Evolutionary conservation across 2,113 vertebrate genomes (phyloP), one percentile per base, ranked within the genome.

Genomic region (Sinocyclocheilus maitianheensis): DNA sequence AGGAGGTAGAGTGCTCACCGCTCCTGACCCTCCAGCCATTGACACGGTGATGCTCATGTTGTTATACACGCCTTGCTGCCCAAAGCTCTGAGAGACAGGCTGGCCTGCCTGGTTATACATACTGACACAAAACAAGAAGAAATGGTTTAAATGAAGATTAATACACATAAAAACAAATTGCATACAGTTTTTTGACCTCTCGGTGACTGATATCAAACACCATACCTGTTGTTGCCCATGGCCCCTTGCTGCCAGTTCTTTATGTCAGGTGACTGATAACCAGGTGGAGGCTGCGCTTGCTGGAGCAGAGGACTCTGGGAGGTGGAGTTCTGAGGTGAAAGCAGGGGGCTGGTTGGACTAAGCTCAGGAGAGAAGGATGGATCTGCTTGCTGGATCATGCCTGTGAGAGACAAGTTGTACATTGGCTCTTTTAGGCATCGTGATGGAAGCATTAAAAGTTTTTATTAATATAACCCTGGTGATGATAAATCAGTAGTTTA

Each of bases 41-140:
- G 97, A 97, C 84, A 99, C 97, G 0, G 97, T 98, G 94, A 98
- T 98, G 95, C 97, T 98, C 97, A 99, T 98, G 92, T 98, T 99
- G 95, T 99, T 99, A 95, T 98, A 99, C 65, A 98, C 94, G 86
- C 97, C 97, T 90, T 97, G 97, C 93, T 98, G 97, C 84, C 92
- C 91, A 22, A 95, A 96, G 0, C 88, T 78, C 53, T 93, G 96
- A 18, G 93, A 93, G 0, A 95, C 62, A 81, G 86, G 93, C 94
- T 95, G 97, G 67, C 96, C 96, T 0, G 95, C 90, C 89, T 94
- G 96, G 91, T 93, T 94, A 94, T 96, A 98, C 30, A 98, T 94
- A 75, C 97, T 98, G 95, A 4, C 2, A 87, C 67, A 26, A 34
- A 62, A 30, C 81, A 34, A 60, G 5, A 58, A 26, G 0, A 26